Evolutionary conservation across 2,113 vertebrate species (phyloP).

Genomic region (Platysternon megacephalum): DNA sequence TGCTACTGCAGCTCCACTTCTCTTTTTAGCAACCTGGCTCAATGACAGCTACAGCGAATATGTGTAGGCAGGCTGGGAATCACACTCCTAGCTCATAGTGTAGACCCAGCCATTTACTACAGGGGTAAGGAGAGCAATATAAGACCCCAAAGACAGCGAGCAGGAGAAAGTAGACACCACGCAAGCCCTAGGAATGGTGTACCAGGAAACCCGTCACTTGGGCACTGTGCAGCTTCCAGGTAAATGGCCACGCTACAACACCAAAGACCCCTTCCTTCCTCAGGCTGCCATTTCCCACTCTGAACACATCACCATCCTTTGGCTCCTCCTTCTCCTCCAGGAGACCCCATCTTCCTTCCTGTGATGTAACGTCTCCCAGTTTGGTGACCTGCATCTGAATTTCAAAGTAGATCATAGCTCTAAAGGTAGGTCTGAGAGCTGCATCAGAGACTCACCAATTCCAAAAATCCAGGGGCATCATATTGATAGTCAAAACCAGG

Average conservation of each 20-base stretch:
- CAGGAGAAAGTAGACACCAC: neutral
- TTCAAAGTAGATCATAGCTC: neutral
- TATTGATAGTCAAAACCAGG: conserved; percentile 91
- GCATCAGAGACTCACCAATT: conserved; percentile 84
- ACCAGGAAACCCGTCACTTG: too few species aligned
- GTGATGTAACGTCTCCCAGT: conserved; percentile 16
- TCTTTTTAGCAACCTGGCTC: neutral
- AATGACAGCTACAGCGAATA: neutral
- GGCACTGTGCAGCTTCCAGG: neutral
- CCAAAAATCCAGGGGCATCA: conserved; percentile 86
- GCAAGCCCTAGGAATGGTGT: too few species aligned
- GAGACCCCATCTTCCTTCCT: neutral
- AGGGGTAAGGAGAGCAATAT: neutral
- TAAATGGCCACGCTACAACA: neutral
- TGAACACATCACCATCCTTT: rapidly evolving
- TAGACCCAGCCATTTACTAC: neutral
- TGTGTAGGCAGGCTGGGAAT: neutral
- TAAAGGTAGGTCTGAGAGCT: neutral
- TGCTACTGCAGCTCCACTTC: neutral
- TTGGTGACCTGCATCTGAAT: neutral
- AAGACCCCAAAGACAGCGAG: neutral
- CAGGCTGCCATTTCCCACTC: neutral
- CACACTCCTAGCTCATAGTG: neutral
- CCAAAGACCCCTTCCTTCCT: neutral
- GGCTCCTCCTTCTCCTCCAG: neutral